These are phyloP conservation scores for Mergus octosetaceus DNA, from an alignment of 2,797 vertebrate genomes.

Conservation along the genomic window DNA sequence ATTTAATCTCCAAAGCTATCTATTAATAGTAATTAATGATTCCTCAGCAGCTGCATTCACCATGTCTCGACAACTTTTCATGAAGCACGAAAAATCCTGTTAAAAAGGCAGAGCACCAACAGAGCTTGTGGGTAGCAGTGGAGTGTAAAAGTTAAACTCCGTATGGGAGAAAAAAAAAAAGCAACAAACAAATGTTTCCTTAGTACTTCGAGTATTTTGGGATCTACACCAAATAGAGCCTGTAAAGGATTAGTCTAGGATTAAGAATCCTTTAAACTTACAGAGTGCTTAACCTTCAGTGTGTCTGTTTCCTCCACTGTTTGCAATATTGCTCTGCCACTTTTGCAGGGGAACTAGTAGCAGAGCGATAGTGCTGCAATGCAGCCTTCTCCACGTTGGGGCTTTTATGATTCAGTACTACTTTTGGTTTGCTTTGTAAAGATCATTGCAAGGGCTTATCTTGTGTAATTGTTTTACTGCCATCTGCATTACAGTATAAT, in stretches of 20 bases:
- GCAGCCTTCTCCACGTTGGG: constrained; percentile 70
- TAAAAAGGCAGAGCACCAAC: background rate
- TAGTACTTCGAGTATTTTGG: constrained; percentile 8
- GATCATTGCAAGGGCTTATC: constrained; percentile 78
- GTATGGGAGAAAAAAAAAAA: background rate
- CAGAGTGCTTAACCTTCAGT: constrained; percentile 48
- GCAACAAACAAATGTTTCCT: constrained; percentile 38
- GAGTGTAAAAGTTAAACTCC: constrained; percentile 40
- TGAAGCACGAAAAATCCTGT: constrained; percentile 61
- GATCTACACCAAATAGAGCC: constrained; percentile 31
- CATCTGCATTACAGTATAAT: constrained; percentile 80
- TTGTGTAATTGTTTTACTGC: constrained; percentile 78
- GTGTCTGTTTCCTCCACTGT: constrained; percentile 2
- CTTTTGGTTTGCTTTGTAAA: constrained; percentile 72
- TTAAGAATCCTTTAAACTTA: constrained; percentile 57
- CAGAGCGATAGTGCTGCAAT: constrained; percentile 58
- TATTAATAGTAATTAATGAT: constrained; percentile 79
- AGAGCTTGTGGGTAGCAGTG: constrained; percentile 2
- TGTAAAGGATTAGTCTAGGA: constrained; percentile 46
- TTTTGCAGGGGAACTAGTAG: constrained; percentile 23
- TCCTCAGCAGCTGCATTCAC: constrained; percentile 71
- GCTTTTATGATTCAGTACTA: constrained; percentile 71
- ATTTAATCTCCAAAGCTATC: constrained; percentile 71
- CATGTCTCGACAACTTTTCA: constrained; percentile 61
- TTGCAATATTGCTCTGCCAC: constrained; percentile 27